Evolutionary conservation across 2,797 vertebrate genomes (phyloP).

Genomic region (Melanotaenia nigrans): DNA sequence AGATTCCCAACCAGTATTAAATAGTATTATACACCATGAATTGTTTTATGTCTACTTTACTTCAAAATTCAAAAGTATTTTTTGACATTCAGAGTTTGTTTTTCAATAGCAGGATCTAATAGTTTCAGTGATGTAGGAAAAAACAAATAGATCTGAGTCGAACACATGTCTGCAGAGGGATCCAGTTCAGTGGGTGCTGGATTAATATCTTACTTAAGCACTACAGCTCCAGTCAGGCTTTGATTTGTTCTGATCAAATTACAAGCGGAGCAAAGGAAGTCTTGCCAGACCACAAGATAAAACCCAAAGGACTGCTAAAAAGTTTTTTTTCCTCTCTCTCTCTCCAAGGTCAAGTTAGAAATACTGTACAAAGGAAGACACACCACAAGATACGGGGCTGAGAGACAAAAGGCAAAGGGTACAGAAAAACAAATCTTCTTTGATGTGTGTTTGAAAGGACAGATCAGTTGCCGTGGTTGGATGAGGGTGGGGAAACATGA

Average conservation of each 20-base stretch:
- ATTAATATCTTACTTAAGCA: slow-evolving; percentile 23
- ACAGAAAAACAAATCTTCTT: slow-evolving; percentile 57
- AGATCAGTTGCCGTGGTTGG: slow-evolving; percentile 30
- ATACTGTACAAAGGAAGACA: slow-evolving; percentile 43
- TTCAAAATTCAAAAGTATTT: not conserved
- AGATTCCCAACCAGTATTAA: not conserved
- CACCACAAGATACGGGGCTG: slow-evolving; percentile 25
- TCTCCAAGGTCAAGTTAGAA: slow-evolving; percentile 59
- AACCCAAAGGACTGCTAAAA: slow-evolving; percentile 28
- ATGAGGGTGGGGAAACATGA: slow-evolving; percentile 16
- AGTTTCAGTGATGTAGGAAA: not conserved
- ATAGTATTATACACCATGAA: not conserved
- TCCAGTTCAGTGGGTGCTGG: slow-evolving; percentile 5
- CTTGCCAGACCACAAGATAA: slow-evolving; percentile 23
- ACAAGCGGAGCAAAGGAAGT: slow-evolving; percentile 33
- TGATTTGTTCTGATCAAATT: slow-evolving; percentile 35
- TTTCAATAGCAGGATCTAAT: not conserved
- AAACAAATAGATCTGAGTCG: slow-evolving; percentile 11
- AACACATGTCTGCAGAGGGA: slow-evolving; percentile 11
- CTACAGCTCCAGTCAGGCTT: slow-evolving; percentile 8
- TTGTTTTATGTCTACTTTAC: not conserved
- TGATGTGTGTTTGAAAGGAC: slow-evolving; percentile 47
- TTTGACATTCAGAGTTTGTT: not conserved
- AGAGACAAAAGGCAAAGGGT: slow-evolving; percentile 57
- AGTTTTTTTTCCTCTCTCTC: slow-evolving; percentile 23